A percentile compares a stretch with the other conserved stretches of the same genome.
phyloP scores from a whole-genome alignment of 2,888 invertebrate genomes.

The Agrochola macilenta region DNA sequence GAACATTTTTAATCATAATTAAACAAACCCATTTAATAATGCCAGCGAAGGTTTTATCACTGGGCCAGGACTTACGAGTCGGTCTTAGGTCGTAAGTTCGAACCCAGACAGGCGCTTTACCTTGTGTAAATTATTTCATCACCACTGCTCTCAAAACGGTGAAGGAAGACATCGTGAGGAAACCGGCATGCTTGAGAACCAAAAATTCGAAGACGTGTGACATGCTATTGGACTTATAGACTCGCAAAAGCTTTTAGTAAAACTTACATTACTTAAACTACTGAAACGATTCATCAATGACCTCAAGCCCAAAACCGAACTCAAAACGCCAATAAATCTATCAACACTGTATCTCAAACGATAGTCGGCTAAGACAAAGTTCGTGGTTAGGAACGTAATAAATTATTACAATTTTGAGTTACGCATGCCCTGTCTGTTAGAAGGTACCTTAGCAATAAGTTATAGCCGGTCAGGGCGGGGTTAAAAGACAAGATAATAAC shows the following conservation, averaged over 20 bases:
- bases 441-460: conserved; percentile 62
- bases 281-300: conserved; percentile 22
- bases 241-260: background rate
- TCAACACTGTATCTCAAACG: conserved; percentile 52
- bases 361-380: conserved; percentile 57
- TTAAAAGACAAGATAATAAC: conserved; percentile 73
- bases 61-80: no score
- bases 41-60: background rate
- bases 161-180: no score
- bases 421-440: conserved; percentile 62
- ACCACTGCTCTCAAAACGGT: no score
- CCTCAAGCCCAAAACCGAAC: conserved; percentile 5
- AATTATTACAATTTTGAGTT: conserved; percentile 71
- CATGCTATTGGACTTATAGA: background rate
- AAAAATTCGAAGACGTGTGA: no score
- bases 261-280: background rate
- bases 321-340: conserved; percentile 55
- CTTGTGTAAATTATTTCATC: no score
- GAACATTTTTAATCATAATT: background rate
- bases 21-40: background rate
- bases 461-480: conserved; percentile 68
- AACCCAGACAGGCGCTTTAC: no score
- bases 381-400: conserved; percentile 58
- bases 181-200: no score
- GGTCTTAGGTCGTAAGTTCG: no score